phyloP scores from a whole-genome alignment of 1,140 invertebrate genomes.

The Scaptomyza montana region DNA sequence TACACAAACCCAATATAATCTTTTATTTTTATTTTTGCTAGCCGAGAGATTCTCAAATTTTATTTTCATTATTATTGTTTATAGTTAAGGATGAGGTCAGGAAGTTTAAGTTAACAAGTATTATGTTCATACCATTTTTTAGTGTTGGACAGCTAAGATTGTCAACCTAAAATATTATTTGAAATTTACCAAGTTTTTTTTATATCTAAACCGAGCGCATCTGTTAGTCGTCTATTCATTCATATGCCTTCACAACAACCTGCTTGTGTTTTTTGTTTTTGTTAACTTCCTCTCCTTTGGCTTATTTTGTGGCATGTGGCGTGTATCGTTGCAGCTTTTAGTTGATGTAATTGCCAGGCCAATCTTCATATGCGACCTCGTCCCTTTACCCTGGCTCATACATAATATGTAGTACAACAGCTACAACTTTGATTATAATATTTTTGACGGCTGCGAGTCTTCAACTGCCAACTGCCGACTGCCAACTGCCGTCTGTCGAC shows the following conservation, averaged over 20 bases:
- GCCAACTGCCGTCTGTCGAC: not conserved
- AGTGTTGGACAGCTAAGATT: too few species aligned
- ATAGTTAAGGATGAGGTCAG: too few species aligned
- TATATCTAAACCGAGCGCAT: slow-evolving; percentile 6
- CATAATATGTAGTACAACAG: not conserved
- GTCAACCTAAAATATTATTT: too few species aligned
- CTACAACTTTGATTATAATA: slow-evolving; percentile 18
- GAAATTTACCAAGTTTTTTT: not conserved
- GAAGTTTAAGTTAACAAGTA: too few species aligned
- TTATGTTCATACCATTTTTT: too few species aligned
- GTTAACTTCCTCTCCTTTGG: slow-evolving; percentile 1
- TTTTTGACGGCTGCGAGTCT: not conserved
- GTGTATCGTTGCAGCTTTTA: slow-evolving; percentile 29
- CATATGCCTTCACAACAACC: slow-evolving; percentile 3
- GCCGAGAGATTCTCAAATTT: too few species aligned
- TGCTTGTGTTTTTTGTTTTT: slow-evolving; percentile 4
- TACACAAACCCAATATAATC: too few species aligned
- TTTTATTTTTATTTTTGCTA: too few species aligned
- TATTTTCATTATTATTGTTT: too few species aligned
- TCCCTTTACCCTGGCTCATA: not conserved
- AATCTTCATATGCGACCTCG: slow-evolving; percentile 33
- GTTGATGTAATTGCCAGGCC: slow-evolving; percentile 40
- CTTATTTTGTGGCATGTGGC: slow-evolving; percentile 22
- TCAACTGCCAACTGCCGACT: not conserved
- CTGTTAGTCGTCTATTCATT: slow-evolving; percentile 1